These are phyloP conservation scores for Bombus picipes DNA, from an alignment of 1,140 invertebrate species.

Conservation along the genomic window DNA sequence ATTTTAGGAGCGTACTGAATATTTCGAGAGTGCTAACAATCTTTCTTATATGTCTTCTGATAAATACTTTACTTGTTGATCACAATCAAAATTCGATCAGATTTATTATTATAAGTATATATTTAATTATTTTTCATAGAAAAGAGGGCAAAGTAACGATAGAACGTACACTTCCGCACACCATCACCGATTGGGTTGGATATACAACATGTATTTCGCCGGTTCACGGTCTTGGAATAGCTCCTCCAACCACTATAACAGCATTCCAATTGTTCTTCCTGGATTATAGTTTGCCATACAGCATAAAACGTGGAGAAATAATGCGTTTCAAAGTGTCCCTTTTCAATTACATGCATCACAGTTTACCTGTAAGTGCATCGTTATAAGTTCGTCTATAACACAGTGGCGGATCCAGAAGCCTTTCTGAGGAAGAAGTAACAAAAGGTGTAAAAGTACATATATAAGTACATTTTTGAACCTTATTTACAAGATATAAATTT, in stretches of 20 bases:
- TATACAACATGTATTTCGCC: conserved; percentile 87
- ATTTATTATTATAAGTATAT: not conserved
- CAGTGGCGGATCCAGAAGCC: no score
- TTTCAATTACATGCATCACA: conserved; percentile 88
- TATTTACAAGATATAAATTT: no score
- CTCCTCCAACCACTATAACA: conserved; percentile 83
- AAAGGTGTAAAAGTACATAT: no score
- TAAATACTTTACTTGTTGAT: not conserved
- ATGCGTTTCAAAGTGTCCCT: conserved; percentile 87
- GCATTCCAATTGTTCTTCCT: conserved; percentile 90
- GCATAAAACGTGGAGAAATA: conserved; percentile 87
- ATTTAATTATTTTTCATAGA: conserved; percentile 72
- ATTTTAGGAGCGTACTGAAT: not conserved
- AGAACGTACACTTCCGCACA: conserved; percentile 85
- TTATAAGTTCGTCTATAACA: no score
- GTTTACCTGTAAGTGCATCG: conserved; percentile 83
- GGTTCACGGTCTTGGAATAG: conserved; percentile 86
- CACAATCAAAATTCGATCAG: not conserved
- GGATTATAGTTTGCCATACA: conserved; percentile 87
- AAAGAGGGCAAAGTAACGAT: conserved; percentile 82
- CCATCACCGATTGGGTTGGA: conserved; percentile 89
- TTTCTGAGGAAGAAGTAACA: no score
- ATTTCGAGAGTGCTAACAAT: not conserved
- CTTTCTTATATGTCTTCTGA: not conserved
- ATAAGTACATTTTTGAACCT: no score